Evolutionary conservation across 1,140 invertebrate species (phyloP).

Genomic region (Meteorus sp.): DNA sequence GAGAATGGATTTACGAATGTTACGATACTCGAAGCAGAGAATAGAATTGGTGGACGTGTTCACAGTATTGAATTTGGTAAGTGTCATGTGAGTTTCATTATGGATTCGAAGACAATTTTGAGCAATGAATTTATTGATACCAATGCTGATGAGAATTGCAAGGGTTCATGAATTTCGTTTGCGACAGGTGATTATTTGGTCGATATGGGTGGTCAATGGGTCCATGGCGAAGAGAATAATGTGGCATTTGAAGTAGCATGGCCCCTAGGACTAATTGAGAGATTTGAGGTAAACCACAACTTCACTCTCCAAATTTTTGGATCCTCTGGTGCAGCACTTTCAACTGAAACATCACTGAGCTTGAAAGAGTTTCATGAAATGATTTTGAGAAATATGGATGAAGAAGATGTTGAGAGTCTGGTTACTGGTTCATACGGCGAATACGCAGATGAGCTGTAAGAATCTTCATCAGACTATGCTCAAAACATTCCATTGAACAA

Average conservation of each 20-base stretch:
- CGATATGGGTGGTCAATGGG: conserved; percentile 84
- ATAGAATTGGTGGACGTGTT: conserved; percentile 73
- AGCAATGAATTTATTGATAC: not conserved
- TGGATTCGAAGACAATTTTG: conserved; percentile 5
- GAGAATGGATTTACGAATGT: conserved; percentile 61
- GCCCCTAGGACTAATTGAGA: conserved; percentile 39
- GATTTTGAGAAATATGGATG: conserved; percentile 44
- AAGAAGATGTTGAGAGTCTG: conserved; percentile 39
- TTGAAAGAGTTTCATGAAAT: conserved; percentile 52
- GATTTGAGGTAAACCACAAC: not conserved
- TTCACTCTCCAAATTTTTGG: not conserved
- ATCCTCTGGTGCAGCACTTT: not conserved
- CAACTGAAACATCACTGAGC: not conserved
- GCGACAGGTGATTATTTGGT: conserved; percentile 60
- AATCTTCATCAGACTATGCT: not conserved
- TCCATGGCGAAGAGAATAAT: conserved; percentile 79
- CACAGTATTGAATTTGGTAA: conserved; percentile 62
- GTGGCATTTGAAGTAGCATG: conserved; percentile 68
- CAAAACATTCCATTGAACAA: too few relatives aligned
- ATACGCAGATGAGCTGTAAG: conserved; percentile 52
- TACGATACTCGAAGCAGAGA: conserved; percentile 69
- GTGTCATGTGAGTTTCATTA: conserved; percentile 4
- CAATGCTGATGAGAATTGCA: not conserved
- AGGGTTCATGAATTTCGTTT: conserved; percentile 11
- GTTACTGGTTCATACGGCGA: conserved; percentile 53